These are phyloP conservation scores for Euzetes globulus DNA, from an alignment of 2,888 invertebrate species.

Conservation along the genomic window DNA sequence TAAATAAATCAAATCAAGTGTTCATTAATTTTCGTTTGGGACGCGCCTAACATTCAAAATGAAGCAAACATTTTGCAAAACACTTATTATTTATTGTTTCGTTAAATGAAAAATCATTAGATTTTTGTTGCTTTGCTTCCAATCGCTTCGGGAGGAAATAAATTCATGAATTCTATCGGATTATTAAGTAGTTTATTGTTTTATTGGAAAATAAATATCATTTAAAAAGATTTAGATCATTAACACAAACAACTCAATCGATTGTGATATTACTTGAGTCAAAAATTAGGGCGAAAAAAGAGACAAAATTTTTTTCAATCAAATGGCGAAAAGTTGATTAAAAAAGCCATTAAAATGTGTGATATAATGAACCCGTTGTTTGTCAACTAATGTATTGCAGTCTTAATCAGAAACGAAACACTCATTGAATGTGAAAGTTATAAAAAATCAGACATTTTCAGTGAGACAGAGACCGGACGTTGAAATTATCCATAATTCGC, in stretches of 20 bases:
- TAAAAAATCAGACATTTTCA: neutral
- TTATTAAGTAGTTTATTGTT: neutral
- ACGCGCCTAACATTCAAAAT: neutral
- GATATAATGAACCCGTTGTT: too few relatives aligned
- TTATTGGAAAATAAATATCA: neutral
- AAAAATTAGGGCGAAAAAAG: neutral
- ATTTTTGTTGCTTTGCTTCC: neutral
- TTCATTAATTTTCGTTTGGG: neutral
- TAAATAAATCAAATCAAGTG: conserved; percentile 9
- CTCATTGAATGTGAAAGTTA: neutral
- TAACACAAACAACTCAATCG: conserved; percentile 1
- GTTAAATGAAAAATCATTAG: neutral
- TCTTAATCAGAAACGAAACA: conserved; percentile 7
- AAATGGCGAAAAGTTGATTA: too few relatives aligned
- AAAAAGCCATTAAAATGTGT: too few relatives aligned
- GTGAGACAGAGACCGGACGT: conserved; percentile 18
- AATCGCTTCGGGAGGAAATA: neutral
- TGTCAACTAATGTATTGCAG: neutral
- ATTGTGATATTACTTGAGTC: neutral
- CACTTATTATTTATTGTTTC: neutral
- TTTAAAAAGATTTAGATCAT: conserved; percentile 9
- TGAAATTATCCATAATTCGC: conserved; percentile 27
- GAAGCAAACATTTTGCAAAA: neutral
- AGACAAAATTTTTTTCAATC: neutral
- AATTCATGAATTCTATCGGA: neutral